These are phyloP conservation scores for Sus scrofa DNA, from an alignment of 2,113 vertebrate genomes.

Conservation along the genomic window T2T-Sscrofa CM000826.6:20359001-20359500, in stretches of 20 bases:
- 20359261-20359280: conserved; percentile 22
- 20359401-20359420: conserved; percentile 18
- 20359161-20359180: not conserved
- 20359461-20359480: not conserved
- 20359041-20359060: not conserved
- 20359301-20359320: not conserved
- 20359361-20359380: conserved; percentile 52
- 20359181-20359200: conserved; percentile 50
- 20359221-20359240: conserved; percentile 50
- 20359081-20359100: conserved; percentile 16
- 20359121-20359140: not conserved
- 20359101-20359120: conserved; percentile 29
- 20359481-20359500: not conserved
- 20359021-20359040: conserved; percentile 49
- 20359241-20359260: not conserved
- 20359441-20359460: not conserved
- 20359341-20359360: not conserved
- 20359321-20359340: conserved; percentile 35
- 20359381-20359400: not conserved
- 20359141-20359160: not conserved
- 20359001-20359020: conserved; percentile 35
- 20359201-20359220: conserved; percentile 50
- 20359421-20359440: not conserved
- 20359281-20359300: not conserved
- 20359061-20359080: not conserved